Base-by-base conservation (phyloP, 2,888 invertebrate genomes). In the Catocala nupta region DNA sequence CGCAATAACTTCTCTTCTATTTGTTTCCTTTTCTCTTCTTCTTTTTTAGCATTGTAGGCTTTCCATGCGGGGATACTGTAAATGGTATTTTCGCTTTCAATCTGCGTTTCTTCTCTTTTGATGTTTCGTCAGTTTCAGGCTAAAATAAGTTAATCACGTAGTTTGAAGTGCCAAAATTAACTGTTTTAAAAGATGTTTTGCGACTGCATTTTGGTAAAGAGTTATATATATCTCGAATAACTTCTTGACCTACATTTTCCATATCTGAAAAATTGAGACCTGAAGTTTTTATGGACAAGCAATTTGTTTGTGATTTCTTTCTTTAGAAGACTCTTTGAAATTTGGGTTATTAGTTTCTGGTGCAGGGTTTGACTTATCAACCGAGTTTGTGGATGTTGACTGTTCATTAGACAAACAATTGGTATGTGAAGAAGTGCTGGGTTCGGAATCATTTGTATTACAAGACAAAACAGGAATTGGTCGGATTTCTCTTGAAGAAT, bases 61-160 rank as follows among this genome's bases (percentile, higher is more conserved):
- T 43, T 43, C 7, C 43, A 43, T 43, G 43, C 43, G 3, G 43
- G 43, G 43, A 7, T 43, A 43, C 43, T 43, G 16, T 53, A 52
- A 39, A 52, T 7, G 39, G 52, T 39, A 52, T 52, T 42, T 39
- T 52, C 39, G 5, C 43, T 43, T 43, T 43, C 34, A n/a, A 8
- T n/a, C 33, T 34, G 25, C 34, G 12, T 25, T 34, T 51, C 11
- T 43, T 43, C 5, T 42, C 47, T 49, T 59, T 54, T 54, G 13
- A 49, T 39, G 16, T 55, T 55, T 54, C 49, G 5, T 54, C 54
- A 16, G 25, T 13, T 54, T 48, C 54, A 47, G 59, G 59, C 59
- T 54, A 59, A 59, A 59, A 59, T 42, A 59, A 54, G 42, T n/a
- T 48, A 34, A 59, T 59, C 43, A 44, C 44, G n/a, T 52, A 43